These are phyloP conservation scores for Cyphomyrmex costatus DNA, from an alignment of 1,140 invertebrate species.

Conservation along the genomic window DNA sequence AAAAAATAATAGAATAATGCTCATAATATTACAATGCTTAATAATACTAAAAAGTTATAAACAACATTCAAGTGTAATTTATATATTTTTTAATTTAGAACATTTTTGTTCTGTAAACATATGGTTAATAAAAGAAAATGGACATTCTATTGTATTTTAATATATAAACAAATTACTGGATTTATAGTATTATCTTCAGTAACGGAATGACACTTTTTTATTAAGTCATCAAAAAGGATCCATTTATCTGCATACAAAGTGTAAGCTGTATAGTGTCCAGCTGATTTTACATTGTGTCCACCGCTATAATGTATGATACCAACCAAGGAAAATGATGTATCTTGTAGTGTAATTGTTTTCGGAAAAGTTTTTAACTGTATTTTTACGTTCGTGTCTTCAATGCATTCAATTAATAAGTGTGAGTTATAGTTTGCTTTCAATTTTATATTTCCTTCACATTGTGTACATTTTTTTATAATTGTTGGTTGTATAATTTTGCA, in stretches of 20 bases:
- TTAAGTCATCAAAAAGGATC: neutral
- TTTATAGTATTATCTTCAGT: neutral
- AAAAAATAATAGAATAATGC: no score
- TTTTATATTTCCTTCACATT: neutral
- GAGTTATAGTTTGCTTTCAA: neutral
- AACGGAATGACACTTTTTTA: neutral
- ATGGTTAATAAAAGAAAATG: no score
- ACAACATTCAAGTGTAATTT: no score
- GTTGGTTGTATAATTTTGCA: neutral
- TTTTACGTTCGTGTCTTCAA: neutral
- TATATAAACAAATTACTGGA: conserved; percentile 14
- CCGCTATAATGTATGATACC: neutral
- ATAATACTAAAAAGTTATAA: no score
- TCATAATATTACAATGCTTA: no score
- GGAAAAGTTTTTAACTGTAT: neutral
- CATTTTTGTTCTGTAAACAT: no score
- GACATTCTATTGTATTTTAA: no score
- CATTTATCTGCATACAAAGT: neutral
- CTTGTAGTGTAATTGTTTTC: neutral
- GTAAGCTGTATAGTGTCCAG: conserved; percentile 4
- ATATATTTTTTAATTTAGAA: no score
- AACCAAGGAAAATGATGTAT: neutral
- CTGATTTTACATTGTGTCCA: neutral
- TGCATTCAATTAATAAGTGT: conserved; percentile 3
- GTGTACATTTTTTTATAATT: conserved; percentile 12